phyloP scores from a whole-genome alignment of 2,113 vertebrate genomes.

The Lates calcarifer region DNA sequence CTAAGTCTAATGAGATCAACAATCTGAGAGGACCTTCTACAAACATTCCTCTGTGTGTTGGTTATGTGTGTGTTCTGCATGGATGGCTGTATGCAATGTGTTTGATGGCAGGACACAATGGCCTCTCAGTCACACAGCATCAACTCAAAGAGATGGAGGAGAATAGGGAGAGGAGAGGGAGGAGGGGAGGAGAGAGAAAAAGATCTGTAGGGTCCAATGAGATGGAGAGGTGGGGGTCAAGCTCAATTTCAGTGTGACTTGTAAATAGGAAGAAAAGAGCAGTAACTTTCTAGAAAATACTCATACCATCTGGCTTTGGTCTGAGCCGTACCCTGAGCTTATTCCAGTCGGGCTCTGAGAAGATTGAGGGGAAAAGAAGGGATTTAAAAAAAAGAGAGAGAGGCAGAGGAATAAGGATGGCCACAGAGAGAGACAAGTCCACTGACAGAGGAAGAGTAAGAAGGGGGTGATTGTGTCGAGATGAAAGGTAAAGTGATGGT shows the following conservation, averaged over 20 bases:
- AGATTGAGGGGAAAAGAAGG: neutral
- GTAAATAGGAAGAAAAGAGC: neutral
- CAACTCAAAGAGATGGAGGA: conserved; percentile 70
- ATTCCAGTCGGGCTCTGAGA: neutral
- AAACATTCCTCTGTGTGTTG: conserved; percentile 57
- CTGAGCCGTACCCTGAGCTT: neutral
- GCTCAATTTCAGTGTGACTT: neutral
- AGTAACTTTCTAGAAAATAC: neutral
- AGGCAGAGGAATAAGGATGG: neutral
- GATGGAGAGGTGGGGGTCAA: neutral
- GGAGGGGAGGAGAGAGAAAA: conserved; percentile 34
- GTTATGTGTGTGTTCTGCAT: conserved; percentile 78
- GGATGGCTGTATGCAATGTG: conserved; percentile 74
- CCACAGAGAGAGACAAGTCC: neutral
- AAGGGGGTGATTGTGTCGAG: conserved; percentile 23
- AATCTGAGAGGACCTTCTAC: conserved; percentile 36
- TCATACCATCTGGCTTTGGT: neutral
- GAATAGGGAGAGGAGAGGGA: conserved; percentile 50
- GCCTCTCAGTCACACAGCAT: conserved; percentile 68
- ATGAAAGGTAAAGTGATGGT: conserved; percentile 34
- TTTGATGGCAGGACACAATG: conserved; percentile 68
- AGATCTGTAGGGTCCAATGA: neutral
- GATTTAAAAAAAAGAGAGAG: neutral
- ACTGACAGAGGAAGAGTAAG: neutral
- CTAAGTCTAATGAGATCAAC: conserved; percentile 32